phyloP scores from a whole-genome alignment of 2,113 vertebrate species.

The Oceanodroma tethys region DNA sequence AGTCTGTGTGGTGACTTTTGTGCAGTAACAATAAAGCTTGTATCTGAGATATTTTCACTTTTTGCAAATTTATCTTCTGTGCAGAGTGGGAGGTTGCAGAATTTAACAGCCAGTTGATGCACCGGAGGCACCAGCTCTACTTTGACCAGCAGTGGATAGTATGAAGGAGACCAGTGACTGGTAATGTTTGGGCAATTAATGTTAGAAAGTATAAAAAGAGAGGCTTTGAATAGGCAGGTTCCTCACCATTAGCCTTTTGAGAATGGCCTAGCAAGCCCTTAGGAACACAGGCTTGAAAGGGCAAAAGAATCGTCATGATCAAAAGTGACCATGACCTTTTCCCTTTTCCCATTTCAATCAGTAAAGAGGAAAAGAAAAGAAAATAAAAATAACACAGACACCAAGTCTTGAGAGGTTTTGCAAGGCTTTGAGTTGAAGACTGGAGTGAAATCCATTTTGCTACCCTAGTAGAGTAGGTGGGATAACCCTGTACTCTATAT shows the following conservation, averaged over 20 bases:
- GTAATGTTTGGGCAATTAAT: background rate
- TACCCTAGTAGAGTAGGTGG: background rate
- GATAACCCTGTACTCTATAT: background rate
- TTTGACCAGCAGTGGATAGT: background rate
- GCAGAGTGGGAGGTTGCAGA: background rate
- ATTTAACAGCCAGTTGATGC: background rate
- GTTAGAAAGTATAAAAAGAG: background rate
- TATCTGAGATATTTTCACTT: background rate
- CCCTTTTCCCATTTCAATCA: background rate
- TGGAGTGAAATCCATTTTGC: background rate
- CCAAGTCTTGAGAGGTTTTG: background rate
- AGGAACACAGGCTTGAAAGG: background rate
- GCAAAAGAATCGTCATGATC: background rate
- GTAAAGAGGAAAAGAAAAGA: background rate
- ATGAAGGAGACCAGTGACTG: background rate
- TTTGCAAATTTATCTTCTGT: conserved; percentile 18
- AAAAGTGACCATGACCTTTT: background rate
- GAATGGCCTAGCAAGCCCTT: background rate
- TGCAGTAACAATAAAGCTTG: background rate
- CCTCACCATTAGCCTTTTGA: background rate
- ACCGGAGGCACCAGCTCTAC: background rate
- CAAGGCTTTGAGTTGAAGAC: background rate
- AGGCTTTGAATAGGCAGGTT: background rate
- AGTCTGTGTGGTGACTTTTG: background rate
- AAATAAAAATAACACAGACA: background rate